Conservation (phyloP, 2,888 invertebrate genomes). For the Callimorpha dominula region DNA sequence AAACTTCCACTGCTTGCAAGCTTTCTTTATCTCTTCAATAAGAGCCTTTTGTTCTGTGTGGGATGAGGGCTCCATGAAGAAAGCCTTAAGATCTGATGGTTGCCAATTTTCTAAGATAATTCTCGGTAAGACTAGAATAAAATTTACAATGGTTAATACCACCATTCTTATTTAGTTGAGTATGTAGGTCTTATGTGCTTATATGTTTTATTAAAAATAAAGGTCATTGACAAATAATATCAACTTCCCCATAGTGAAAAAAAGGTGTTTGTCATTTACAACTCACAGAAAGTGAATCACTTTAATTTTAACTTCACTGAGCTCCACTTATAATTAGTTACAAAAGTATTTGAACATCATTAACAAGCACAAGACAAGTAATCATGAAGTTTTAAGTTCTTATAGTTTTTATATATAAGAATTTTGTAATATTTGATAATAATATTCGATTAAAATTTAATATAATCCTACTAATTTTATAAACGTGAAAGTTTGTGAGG, state of each 20-base stretch:
- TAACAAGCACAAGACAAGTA: too few relatives aligned
- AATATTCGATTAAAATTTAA: background rate
- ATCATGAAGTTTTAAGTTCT: too few relatives aligned
- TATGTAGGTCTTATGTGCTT: background rate
- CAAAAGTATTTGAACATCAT: too few relatives aligned
- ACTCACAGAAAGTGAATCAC: background rate
- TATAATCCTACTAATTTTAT: too few relatives aligned
- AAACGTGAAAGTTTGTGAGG: too few relatives aligned
- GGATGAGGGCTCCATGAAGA: conserved; percentile 89
- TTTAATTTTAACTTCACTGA: background rate
- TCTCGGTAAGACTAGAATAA: conserved; percentile 93
- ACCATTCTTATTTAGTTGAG: background rate
- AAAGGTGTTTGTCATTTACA: background rate
- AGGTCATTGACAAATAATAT: too few relatives aligned
- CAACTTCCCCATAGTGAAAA: too few relatives aligned
- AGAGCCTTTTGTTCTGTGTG: conserved; percentile 90
- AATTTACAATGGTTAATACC: background rate
- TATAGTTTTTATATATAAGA: background rate
- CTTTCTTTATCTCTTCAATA: conserved; percentile 89
- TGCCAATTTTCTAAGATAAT: conserved; percentile 96
- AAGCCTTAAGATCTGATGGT: conserved; percentile 89
- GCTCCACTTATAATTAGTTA: background rate
- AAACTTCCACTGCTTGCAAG: conserved; percentile 92
- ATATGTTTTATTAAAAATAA: too few relatives aligned
- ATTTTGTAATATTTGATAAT: too few relatives aligned